Base-by-base conservation (phyloP, 2,888 invertebrate genomes). In the Anaspis maculata region DNA sequence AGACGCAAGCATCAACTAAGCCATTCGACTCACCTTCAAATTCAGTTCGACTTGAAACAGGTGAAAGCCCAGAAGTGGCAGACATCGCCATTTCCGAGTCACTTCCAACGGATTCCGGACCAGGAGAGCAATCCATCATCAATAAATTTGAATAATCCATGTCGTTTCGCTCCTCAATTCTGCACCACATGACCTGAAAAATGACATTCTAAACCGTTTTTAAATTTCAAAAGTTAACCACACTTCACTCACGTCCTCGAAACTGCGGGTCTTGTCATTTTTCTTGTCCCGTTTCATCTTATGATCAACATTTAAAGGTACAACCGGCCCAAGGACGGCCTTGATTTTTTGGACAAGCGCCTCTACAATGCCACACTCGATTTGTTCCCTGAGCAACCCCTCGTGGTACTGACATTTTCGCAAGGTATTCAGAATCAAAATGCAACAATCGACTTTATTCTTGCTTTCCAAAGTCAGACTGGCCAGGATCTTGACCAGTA, bases 401-500 rank as follows among this genome's bases (percentile, higher is more conserved):
- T 57, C 54, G 23, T 61, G 54, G 30, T 52, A 59, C 32, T 50
- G 54, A 41, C 56, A 63, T 39, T 56, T 57, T 16, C 50, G 53
- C 15, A 65, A 45, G 5, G 61, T 56, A 12, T 49, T 41, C 6
- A 61, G 37, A 7, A 65, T 50, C 12, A 62, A 42, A 22, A 54
- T 49, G 34, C 55, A 57, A 37, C 56, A 56, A 39, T 61, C 53
- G n/a, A 61, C 23, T 26, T 25, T 26, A 14, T 16, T 30, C 14
- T 26, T 39, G 42, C 48, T 47, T 40, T 56, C 52, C 5, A 49
- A 42, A 21, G 37, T 41, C 15, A 57, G 53, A 10, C 53, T 49
- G 24, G 51, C 45, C 6, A 63, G 37, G 3, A 57, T 40, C 19
- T 50, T 46, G 6, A 62, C 46, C 3, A 63, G 42, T 4, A 54